A percentile compares a stretch with the other conserved stretches of the same genome.
phyloP scores from a whole-genome alignment of 2,797 vertebrate species.

The Adelosebastes latens region DNA sequence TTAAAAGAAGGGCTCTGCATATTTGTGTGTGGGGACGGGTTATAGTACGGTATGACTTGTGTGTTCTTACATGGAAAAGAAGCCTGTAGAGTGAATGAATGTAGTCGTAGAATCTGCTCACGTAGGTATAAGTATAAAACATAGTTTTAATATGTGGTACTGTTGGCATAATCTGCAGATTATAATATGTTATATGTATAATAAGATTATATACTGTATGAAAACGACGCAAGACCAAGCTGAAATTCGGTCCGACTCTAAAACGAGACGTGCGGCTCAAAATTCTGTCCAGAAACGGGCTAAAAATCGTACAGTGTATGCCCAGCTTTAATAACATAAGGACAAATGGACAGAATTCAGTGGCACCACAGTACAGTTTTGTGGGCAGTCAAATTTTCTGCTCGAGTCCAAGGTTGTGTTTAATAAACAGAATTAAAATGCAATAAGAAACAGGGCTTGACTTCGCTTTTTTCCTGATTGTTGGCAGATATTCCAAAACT shows the following conservation, averaged over 20 bases:
- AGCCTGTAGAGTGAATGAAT: background rate
- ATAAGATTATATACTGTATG: too few relatives aligned
- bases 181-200: background rate
- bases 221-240: too few relatives aligned
- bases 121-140: background rate
- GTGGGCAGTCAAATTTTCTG: background rate
- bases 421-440: background rate
- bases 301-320: too few relatives aligned
- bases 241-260: too few relatives aligned
- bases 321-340: too few relatives aligned
- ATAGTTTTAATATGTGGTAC: background rate
- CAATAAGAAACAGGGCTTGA: background rate
- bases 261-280: too few relatives aligned
- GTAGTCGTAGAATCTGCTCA: background rate
- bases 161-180: background rate
- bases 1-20: conserved; percentile 22
- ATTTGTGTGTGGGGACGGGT: background rate
- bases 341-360: background rate
- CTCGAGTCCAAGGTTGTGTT: background rate
- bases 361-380: background rate
- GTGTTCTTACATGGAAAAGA: background rate
- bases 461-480: background rate
- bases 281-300: too few relatives aligned
- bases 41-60: background rate
- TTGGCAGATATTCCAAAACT: background rate